Evolutionary conservation across 2,113 vertebrate genomes (phyloP), one percentile per base, ranked within the genome.

Genomic region (Sisor rabdophorus): DNA sequence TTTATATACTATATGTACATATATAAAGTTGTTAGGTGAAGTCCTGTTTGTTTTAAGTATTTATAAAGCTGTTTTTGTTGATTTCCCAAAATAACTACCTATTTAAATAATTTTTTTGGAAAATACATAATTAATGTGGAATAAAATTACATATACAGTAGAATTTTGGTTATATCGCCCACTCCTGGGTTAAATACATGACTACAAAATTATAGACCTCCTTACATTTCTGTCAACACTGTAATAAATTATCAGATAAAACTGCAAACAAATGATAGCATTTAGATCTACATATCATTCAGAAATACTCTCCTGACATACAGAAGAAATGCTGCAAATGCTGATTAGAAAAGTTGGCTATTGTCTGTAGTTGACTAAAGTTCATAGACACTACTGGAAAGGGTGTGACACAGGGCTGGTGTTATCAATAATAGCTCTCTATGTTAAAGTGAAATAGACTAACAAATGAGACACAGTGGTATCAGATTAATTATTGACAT

Each of bases 341-440:
- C 2, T 71, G 17, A 53, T 44, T 56, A 65, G 36, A 71, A 54
- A 30, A 22, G 70, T 11, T 9, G 13, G 36, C 4, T n/a, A 75
- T 74, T 65, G 72, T 71, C n/a, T 63, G 73, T 11, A 72, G 54
- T 44, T 22, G 44, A 24, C 44, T 76, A 56, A 79, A 67, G 65
- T 73, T 67, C n/a, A 76, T 1, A 20, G n/a, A 60, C 44, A 61
- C 59, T 17, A 52, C 40, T 44, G 40, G 24, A 73, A 50, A 65
- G 64, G 75, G 80, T 65, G n/a, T 59, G 24, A 22, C 61, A 69
- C 47, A 76, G 75, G 54, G 58, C 26, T 0, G 2, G 74, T 55
- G 24, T 73, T 22, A 79, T 82, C 52, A 79, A 79, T 79, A 79
- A 82, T 79, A 79, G 68, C 12, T 12, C 9, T 12, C 30, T 50